Conservation (phyloP, 2,888 invertebrate genomes). For the Poecilobothrus nobilitatus region DNA sequence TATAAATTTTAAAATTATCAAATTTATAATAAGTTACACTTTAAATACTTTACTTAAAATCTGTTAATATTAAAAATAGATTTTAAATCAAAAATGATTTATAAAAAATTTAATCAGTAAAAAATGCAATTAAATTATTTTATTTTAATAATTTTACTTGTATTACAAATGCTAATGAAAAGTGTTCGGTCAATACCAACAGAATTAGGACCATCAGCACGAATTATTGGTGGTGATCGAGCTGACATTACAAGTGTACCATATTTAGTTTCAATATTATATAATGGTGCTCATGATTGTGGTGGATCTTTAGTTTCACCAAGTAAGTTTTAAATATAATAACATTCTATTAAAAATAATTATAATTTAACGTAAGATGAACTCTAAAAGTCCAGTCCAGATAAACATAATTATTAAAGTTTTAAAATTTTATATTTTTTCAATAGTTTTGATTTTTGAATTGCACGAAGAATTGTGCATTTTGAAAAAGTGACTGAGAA, state of each 20-base stretch:
- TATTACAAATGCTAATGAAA: not conserved
- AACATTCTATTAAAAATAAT: too few relatives aligned
- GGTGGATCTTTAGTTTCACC: not conserved
- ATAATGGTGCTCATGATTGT: slow-evolving; percentile 1
- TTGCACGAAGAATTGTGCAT: too few relatives aligned
- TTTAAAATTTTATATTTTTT: too few relatives aligned
- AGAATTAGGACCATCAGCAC: not conserved
- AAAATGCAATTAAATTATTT: not conserved
- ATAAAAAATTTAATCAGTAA: not conserved
- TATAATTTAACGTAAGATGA: too few relatives aligned
- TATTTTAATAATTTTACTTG: not conserved
- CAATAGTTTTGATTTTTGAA: too few relatives aligned
- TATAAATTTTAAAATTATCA: too few relatives aligned
- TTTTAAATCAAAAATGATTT: not conserved
- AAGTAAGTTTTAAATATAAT: not conserved
- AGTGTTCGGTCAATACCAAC: not conserved
- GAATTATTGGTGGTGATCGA: not conserved
- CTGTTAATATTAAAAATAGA: too few relatives aligned
- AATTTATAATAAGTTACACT: too few relatives aligned
- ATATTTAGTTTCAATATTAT: slow-evolving; percentile 5
- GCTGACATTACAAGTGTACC: not conserved
- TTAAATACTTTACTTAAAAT: too few relatives aligned
- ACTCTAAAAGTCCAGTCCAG: too few relatives aligned
- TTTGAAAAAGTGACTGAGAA: too few relatives aligned
- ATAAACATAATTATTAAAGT: too few relatives aligned